These are phyloP conservation scores for Cydia strobilella DNA, from an alignment of 1,140 invertebrate species.

Conservation along the genomic window DNA sequence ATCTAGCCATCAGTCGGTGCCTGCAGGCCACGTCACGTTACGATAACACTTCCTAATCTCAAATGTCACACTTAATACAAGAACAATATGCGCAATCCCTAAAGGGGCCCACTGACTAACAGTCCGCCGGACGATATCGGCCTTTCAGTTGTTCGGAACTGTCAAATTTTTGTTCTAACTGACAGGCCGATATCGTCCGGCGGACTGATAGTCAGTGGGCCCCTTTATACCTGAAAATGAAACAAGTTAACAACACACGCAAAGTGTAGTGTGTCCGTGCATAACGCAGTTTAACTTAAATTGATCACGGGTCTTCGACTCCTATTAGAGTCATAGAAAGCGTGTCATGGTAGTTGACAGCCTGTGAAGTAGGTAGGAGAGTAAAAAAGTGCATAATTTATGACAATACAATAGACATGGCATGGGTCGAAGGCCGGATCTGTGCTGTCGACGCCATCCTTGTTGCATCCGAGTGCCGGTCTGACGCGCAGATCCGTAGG, in stretches of 20 bases:
- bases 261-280: constrained; percentile 20
- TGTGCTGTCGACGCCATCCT: constrained; percentile 40
- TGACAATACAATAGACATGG: constrained; percentile 47
- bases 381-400: constrained; percentile 56
- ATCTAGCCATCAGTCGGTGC: constrained; percentile 21
- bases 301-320: constrained; percentile 16
- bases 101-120: no score
- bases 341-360: constrained; percentile 49
- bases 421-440: constrained; percentile 47
- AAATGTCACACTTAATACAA: constrained; percentile 6
- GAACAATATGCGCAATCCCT: neutral
- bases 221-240: constrained; percentile 5
- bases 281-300: constrained; percentile 16
- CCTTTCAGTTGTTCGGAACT: no score
- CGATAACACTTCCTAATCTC: constrained; percentile 28
- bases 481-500: neutral
- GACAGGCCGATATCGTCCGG: no score
- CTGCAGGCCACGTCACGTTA: constrained; percentile 6
- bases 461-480: constrained; percentile 40
- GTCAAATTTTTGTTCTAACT: no score
- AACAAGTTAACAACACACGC: constrained; percentile 27
- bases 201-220: no score
- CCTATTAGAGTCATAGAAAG: constrained; percentile 50
- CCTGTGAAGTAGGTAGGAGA: constrained; percentile 36
- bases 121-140: no score